Evolutionary conservation across 2,113 vertebrate genomes (phyloP), one percentile per base, ranked within the genome.

Genomic region (Pyxicephalus adspersus): DNA sequence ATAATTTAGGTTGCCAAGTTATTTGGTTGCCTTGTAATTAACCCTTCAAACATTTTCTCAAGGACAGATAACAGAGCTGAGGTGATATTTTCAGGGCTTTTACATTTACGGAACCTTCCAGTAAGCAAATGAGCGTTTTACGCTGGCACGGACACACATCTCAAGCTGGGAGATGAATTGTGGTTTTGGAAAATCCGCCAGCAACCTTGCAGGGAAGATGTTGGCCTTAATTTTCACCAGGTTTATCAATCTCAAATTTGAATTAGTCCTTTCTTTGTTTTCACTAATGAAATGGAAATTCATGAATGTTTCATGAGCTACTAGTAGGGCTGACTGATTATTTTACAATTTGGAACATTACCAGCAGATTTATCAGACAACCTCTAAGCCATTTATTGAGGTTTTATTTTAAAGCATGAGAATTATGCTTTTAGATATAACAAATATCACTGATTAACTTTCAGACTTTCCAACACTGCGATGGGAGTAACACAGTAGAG

Each of bases 251-350:
- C 65, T 57, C 64, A 25, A 50, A 34, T 31, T 55, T 15, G 22
- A 79, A 79, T 79, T 58, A 79, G 64, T 28, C 52, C 22, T 63
- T 54, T 58, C 38, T 63, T 55, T 38, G 60, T 38, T 81, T 74
- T 55, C 23, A 52, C 34, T 74, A 74, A 74, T 74, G 60, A 73
- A 64, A 73, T 64, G 68, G 60, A 74, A 65, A 81, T 52, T 51
- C 25, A 51, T 71, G 38, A 70, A 80, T 71, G 66, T 63, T 80
- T 63, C 61, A 79, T 72, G 54, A 80, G 55, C n/a, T 34, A 57
- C 25, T 23, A 31, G 51, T 55, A 55, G 50, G 58, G 15, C 58
- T 51, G 74, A 61, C 22, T 31, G 63, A 77, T 65, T 77, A 51
- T 29, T 76, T 77, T 29, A 52, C 51, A 58, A 38, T 71, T 71